A percentile compares a stretch with the other conserved stretches of the same genome.
Conservation (phyloP, 2,113 vertebrate genomes). For the Strix aluco region DNA sequence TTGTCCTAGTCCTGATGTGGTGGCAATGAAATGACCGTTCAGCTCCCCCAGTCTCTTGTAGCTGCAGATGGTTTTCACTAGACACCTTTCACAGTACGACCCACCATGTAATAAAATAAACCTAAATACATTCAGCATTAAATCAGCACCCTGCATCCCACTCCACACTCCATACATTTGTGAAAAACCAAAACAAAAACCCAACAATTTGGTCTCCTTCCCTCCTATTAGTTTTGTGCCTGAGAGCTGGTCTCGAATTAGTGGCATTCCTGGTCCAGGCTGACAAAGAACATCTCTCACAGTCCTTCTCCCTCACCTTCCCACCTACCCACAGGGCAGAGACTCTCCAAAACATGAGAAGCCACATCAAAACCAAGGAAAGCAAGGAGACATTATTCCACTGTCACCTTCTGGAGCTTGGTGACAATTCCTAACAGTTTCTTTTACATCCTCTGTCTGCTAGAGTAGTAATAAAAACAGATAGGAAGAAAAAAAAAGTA, state of each 20-base stretch:
- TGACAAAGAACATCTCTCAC: not conserved
- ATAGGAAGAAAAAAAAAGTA: not conserved
- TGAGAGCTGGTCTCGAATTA: not conserved
- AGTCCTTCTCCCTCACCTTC: not conserved
- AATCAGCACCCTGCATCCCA: accelerated
- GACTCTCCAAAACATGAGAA: not conserved
- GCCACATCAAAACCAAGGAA: not conserved
- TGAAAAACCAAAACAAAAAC: not conserved
- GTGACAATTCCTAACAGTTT: not conserved
- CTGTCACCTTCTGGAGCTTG: not conserved
- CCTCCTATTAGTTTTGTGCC: not conserved
- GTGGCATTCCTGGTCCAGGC: not conserved
- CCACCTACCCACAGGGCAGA: not conserved
- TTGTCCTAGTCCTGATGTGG: not conserved
- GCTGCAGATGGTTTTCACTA: not conserved
- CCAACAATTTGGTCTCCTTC: not conserved
- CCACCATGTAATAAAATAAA: not conserved
- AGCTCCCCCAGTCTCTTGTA: not conserved
- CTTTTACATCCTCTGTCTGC: not conserved
- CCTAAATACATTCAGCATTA: not conserved
- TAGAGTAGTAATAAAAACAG: not conserved
- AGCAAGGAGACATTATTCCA: not conserved
- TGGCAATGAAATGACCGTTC: not conserved
- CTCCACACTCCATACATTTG: not conserved
- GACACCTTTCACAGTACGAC: not conserved